Evolutionary conservation across 2,888 invertebrate genomes (phyloP).

Genomic region (Macaria notata): DNA sequence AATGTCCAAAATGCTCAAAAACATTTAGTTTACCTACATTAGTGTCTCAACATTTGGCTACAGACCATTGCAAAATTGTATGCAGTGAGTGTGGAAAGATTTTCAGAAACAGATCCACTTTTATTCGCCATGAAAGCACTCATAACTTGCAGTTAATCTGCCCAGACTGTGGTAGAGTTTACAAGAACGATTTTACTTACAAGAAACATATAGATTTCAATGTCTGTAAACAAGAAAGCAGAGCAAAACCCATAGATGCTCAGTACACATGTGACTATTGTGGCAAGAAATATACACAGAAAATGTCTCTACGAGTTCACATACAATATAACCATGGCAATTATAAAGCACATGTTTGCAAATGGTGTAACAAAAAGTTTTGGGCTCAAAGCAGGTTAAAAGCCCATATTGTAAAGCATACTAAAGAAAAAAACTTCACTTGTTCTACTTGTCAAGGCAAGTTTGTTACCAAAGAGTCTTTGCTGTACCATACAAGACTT

Average conservation of each 20-base stretch:
- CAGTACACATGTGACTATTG: conserved; percentile 68
- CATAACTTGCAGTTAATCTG: conserved; percentile 57
- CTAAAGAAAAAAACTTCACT: conserved; percentile 61
- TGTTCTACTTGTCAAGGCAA: conserved; percentile 59
- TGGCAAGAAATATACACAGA: conserved; percentile 66
- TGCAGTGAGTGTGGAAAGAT: conserved; percentile 63
- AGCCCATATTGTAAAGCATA: conserved; percentile 68
- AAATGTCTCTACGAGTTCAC: conserved; percentile 64
- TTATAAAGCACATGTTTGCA: conserved; percentile 63
- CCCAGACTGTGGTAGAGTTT: conserved; percentile 60
- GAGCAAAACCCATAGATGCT: conserved; percentile 56
- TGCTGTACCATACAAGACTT: conserved; percentile 66
- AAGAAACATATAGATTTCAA: conserved; percentile 60
- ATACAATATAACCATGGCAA: conserved; percentile 69
- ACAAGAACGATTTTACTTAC: conserved; percentile 59
- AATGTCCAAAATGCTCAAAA: conserved; percentile 52
- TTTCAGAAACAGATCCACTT: conserved; percentile 51
- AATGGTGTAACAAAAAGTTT: conserved; percentile 69
- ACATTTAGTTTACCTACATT: conserved; percentile 48
- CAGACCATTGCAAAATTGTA: conserved; percentile 49
- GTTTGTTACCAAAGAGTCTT: conserved; percentile 66
- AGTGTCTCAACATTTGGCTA: conserved; percentile 48
- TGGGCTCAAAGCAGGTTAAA: conserved; percentile 65
- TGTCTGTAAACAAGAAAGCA: conserved; percentile 51
- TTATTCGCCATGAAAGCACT: conserved; percentile 57